Conservation (phyloP, 2,113 vertebrate species). For the Pyxicephalus adspersus region DNA sequence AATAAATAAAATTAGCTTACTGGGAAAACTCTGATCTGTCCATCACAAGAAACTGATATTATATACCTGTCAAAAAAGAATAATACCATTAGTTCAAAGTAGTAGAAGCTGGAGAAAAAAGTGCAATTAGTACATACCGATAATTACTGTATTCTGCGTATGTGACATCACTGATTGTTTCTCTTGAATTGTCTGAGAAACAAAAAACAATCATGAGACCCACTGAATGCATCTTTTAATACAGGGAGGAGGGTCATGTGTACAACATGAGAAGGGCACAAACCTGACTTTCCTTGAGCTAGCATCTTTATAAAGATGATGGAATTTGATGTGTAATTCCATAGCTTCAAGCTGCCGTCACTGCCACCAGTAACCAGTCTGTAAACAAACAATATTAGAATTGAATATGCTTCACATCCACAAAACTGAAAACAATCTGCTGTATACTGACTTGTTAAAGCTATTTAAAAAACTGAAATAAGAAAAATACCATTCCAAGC, state of each 20-base stretch:
- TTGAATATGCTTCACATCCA: no score
- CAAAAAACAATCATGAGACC: background rate
- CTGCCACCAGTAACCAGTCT: conserved; percentile 59
- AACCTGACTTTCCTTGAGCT: conserved; percentile 42
- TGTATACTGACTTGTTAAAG: no score
- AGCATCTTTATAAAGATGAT: conserved; percentile 40
- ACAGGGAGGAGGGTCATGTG: background rate
- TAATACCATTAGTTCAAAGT: conserved; percentile 2
- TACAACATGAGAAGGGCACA: background rate
- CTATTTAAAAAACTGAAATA: no score
- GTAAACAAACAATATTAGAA: background rate
- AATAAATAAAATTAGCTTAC: conserved; percentile 42
- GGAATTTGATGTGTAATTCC: conserved; percentile 51
- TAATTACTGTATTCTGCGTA: conserved; percentile 53
- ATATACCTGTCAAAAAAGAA: conserved; percentile 57
- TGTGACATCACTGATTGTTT: conserved; percentile 49
- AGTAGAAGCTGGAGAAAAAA: background rate
- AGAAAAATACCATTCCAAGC: no score
- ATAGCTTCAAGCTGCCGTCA: conserved; percentile 61
- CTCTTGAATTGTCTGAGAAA: conserved; percentile 22
- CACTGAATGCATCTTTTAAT: background rate
- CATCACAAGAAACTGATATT: conserved; percentile 57
- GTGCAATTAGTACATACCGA: conserved; percentile 36
- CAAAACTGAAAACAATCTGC: no score
- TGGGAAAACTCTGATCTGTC: conserved; percentile 52